phyloP scores from a whole-genome alignment of 2,888 invertebrate species.

The Diarsia rubi region DNA sequence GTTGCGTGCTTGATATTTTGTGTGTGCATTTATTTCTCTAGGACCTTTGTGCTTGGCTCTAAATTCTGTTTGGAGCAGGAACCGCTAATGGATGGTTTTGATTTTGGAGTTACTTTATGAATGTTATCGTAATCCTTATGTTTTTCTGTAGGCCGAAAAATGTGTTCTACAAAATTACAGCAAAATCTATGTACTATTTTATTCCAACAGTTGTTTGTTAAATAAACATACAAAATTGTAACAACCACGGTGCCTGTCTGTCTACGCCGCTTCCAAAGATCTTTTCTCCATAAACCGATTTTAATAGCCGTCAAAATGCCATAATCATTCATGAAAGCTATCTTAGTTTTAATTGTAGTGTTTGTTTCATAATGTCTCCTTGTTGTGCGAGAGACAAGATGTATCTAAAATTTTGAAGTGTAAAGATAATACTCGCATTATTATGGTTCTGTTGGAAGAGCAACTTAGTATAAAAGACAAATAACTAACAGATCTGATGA shows the following conservation, averaged over 20 bases:
- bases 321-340: slow-evolving; percentile 38
- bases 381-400: not conserved
- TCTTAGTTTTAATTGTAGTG: slow-evolving; percentile 37
- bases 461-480: slow-evolving; percentile 1
- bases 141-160: not conserved
- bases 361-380: slow-evolving; percentile 23
- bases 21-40: slow-evolving; percentile 47
- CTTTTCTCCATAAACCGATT: slow-evolving; percentile 43
- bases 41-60: slow-evolving; percentile 34
- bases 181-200: not conserved
- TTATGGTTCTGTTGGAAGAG: not conserved
- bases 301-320: slow-evolving; percentile 34
- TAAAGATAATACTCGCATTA: not conserved
- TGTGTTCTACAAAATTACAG: not conserved
- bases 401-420: not conserved
- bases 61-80: slow-evolving; percentile 14
- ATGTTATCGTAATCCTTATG: not conserved
- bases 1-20: slow-evolving; percentile 51
- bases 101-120: slow-evolving; percentile 6
- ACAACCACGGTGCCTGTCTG: slow-evolving; percentile 38
- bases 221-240: not conserved
- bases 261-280: slow-evolving; percentile 41
- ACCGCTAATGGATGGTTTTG: not conserved
- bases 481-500: slow-evolving; percentile 9
- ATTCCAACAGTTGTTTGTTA: not conserved